Percentiles rank a stretch among this genome's conserved stretches.
These are phyloP conservation scores for Automeris io DNA, from an alignment of 2,888 invertebrate species.

Conservation along the genomic window DNA sequence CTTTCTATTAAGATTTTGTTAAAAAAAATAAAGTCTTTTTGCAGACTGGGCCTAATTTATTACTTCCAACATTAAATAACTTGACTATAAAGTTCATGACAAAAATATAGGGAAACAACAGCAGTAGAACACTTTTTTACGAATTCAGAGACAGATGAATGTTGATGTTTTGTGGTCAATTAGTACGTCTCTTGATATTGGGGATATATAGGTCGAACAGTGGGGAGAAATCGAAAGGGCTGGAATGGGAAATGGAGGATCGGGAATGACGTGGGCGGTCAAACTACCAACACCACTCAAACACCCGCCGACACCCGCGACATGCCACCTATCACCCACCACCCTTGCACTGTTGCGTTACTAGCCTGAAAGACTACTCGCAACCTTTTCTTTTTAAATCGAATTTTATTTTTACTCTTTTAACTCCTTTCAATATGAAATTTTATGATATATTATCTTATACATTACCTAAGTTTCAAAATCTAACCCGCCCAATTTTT, in stretches of 20 bases:
- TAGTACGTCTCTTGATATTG: conserved; percentile 5
- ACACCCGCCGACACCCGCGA: neutral
- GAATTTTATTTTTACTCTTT: neutral
- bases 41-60: neutral
- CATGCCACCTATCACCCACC: conserved; percentile 6
- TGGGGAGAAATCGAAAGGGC: conserved; percentile 5
- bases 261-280: conserved; percentile 11
- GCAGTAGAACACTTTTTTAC: neutral
- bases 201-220: conserved; percentile 10
- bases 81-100: neutral
- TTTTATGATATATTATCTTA: neutral
- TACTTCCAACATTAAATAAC: neutral
- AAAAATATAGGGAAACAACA: neutral
- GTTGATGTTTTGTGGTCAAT: conserved; percentile 6
- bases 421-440: too few species aligned
- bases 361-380: neutral
- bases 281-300: conserved; percentile 7
- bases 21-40: too few species aligned
- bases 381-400: conserved; percentile 5
- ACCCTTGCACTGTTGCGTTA: conserved; percentile 5
- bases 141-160: neutral
- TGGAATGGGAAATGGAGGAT: conserved; percentile 5
- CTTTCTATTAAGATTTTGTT: neutral
- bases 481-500: too few species aligned
- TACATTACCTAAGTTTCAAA: too few species aligned